phyloP scores from a whole-genome alignment of 2,797 vertebrate genomes.

The Malurus splendens region DNA sequence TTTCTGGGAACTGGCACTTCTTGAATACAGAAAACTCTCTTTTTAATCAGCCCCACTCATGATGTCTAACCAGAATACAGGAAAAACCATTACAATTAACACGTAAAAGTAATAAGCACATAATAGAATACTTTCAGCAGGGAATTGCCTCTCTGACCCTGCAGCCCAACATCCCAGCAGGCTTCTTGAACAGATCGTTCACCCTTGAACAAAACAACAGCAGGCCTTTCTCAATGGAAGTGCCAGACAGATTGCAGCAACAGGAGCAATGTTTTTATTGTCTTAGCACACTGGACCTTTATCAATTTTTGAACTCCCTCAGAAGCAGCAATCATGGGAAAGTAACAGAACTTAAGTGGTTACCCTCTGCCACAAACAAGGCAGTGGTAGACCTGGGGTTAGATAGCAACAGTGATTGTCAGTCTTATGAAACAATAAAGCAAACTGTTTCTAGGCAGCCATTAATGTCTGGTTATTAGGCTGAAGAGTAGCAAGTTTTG shows the following conservation, averaged over 20 bases:
- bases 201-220: background rate
- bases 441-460: background rate
- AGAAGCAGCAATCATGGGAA: constrained; percentile 11
- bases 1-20: background rate
- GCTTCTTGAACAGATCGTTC: background rate
- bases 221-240: background rate
- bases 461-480: background rate
- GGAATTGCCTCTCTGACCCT: background rate
- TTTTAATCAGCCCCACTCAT: background rate
- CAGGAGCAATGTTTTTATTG: constrained; percentile 4
- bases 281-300: background rate
- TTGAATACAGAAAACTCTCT: background rate
- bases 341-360: background rate
- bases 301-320: background rate
- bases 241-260: background rate
- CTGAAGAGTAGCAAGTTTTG: constrained; percentile 14
- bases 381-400: background rate
- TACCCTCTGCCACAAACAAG: constrained; percentile 1
- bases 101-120: background rate
- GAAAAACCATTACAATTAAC: background rate
- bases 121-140: background rate
- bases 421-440: background rate
- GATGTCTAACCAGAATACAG: background rate
- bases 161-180: background rate
- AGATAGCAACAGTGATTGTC: background rate